phyloP scores from a whole-genome alignment of 2,113 vertebrate genomes.

The Cyphomyrus discorhynchus region DNA sequence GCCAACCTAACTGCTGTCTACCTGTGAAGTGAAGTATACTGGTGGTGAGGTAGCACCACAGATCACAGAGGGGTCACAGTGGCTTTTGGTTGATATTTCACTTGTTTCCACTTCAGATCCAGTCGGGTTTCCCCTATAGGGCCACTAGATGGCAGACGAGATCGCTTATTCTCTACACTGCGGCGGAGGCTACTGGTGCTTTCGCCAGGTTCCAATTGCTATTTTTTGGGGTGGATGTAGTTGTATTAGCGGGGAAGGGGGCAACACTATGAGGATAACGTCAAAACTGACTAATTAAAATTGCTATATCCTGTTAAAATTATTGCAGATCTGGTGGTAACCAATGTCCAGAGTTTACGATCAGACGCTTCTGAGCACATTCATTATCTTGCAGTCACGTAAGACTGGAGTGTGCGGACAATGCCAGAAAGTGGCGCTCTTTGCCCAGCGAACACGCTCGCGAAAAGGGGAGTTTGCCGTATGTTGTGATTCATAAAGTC shows the following conservation, averaged over 20 bases:
- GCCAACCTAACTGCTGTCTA: background rate
- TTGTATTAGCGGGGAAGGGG: background rate
- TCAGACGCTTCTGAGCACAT: background rate
- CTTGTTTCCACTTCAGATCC: background rate
- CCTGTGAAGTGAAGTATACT: background rate
- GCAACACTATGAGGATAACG: background rate
- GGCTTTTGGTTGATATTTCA: background rate
- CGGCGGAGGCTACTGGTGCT: background rate
- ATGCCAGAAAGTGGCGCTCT: background rate
- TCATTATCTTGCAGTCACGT: background rate
- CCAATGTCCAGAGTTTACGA: background rate
- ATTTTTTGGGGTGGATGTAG: background rate
- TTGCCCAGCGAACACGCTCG: background rate
- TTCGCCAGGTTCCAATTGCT: background rate
- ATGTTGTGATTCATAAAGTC: background rate
- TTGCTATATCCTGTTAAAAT: background rate
- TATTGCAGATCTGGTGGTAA: background rate
- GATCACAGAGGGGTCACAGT: background rate
- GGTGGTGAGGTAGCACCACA: background rate
- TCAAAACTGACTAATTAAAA: background rate
- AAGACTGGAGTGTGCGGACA: background rate
- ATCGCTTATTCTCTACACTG: background rate
- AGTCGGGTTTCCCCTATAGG: background rate
- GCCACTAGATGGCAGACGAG: constrained; percentile 33
- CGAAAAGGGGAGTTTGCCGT: background rate